phyloP scores from a whole-genome alignment of 2,888 invertebrate genomes.

The Rugalucina vietnamica region DNA sequence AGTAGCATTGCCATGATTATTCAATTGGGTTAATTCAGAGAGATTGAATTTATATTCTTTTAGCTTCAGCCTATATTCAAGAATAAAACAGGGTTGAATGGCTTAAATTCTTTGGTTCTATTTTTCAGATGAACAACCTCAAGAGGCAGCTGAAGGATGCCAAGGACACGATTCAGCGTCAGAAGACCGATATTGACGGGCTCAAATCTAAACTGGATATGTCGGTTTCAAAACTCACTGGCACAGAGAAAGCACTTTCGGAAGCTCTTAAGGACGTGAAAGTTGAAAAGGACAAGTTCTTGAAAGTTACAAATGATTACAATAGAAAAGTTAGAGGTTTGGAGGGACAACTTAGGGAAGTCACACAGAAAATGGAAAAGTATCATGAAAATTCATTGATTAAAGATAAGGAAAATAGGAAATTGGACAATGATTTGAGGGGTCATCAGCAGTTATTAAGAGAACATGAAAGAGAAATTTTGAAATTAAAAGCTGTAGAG shows the following conservation, averaged over 20 bases:
- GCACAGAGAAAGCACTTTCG: slow-evolving; percentile 78
- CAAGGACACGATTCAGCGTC: slow-evolving; percentile 74
- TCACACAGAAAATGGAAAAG: slow-evolving; percentile 73
- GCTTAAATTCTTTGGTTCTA: slow-evolving; percentile 7
- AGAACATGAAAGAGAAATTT: slow-evolving; percentile 77
- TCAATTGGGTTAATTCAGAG: too few species aligned
- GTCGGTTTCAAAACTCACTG: slow-evolving; percentile 77
- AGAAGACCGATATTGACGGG: slow-evolving; percentile 77
- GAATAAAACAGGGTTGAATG: too few species aligned
- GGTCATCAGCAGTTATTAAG: slow-evolving; percentile 70
- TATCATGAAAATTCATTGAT: slow-evolving; percentile 70
- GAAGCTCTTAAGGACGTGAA: slow-evolving; percentile 78
- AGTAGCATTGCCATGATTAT: too few species aligned
- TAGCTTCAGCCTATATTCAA: too few species aligned
- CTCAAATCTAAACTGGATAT: slow-evolving; percentile 78
- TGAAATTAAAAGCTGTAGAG: slow-evolving; percentile 78
- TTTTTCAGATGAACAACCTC: slow-evolving; percentile 70
- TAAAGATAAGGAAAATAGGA: slow-evolving; percentile 76
- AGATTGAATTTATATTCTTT: too few species aligned
- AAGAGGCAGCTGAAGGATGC: slow-evolving; percentile 79
- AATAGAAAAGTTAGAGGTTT: slow-evolving; percentile 74
- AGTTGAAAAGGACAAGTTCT: slow-evolving; percentile 77
- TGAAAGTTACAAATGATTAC: slow-evolving; percentile 77
- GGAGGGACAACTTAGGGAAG: slow-evolving; percentile 76
- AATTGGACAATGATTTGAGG: slow-evolving; percentile 74